Conservation (phyloP, 1,140 invertebrate genomes). For the Bombus waltoni region DNA sequence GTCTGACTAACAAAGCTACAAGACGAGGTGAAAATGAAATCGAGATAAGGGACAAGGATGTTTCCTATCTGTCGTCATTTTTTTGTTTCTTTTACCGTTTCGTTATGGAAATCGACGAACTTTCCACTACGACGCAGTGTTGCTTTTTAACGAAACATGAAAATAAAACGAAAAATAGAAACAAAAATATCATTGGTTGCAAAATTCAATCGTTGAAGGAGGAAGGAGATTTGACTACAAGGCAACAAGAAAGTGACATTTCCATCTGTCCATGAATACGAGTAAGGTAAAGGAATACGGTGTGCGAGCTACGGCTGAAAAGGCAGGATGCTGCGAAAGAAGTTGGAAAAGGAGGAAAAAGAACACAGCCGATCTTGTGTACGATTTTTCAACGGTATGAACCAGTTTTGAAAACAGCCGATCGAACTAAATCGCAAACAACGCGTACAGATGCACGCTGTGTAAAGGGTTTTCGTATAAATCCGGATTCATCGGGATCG, state of each 20-base stretch:
- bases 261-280: too few species aligned
- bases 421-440: conserved; percentile 54
- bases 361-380: not conserved
- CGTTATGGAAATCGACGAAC: too few species aligned
- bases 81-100: too few species aligned
- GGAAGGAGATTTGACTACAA: not conserved
- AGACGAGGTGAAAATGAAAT: not conserved
- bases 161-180: too few species aligned
- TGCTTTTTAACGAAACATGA: too few species aligned
- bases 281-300: not conserved
- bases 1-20: not conserved
- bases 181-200: too few species aligned
- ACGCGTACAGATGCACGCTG: conserved; percentile 44
- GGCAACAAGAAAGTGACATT: not conserved
- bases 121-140: too few species aligned
- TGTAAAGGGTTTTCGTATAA: conserved; percentile 62
- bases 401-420: conserved; percentile 35
- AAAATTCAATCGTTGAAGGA: not conserved
- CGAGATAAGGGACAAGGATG: too few species aligned
- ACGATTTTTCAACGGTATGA: conserved; percentile 30
- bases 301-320: not conserved
- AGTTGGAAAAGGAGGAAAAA: not conserved
- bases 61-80: too few species aligned
- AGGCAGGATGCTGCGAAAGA: not conserved
- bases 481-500: conserved; percentile 56